Conservation (phyloP, 2,113 vertebrate genomes). For the Bostrychus sinensis region DNA sequence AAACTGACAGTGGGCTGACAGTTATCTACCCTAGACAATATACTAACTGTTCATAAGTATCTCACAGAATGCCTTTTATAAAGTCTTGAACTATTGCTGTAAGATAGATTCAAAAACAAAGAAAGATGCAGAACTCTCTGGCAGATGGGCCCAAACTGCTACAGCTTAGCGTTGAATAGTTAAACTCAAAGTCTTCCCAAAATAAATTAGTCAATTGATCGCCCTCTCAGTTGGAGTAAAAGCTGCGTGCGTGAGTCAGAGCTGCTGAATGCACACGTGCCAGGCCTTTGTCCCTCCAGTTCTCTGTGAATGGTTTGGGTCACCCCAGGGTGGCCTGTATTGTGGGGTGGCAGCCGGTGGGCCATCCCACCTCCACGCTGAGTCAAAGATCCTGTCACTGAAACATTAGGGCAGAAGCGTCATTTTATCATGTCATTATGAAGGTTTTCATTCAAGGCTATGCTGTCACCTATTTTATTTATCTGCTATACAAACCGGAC, state of each 20-base stretch:
- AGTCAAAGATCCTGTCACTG: conserved; percentile 22
- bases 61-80: too few relatives aligned
- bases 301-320: conserved; percentile 47
- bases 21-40: too few relatives aligned
- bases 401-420: background rate
- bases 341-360: conserved; percentile 34
- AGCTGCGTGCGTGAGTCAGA: background rate
- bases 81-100: too few relatives aligned
- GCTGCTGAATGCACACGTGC: conserved; percentile 37
- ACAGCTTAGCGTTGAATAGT: too few relatives aligned
- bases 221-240: background rate
- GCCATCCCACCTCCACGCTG: conserved; percentile 28
- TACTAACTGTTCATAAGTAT: too few relatives aligned
- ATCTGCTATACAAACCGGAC: too few relatives aligned
- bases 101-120: background rate
- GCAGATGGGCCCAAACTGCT: background rate
- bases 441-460: too few relatives aligned
- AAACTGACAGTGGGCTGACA: too few relatives aligned
- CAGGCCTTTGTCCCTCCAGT: conserved; percentile 52
- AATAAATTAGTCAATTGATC: background rate
- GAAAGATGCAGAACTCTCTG: background rate
- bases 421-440: too few relatives aligned
- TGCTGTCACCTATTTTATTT: too few relatives aligned
- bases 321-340: conserved; percentile 41
- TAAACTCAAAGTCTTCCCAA: background rate